Percentiles rank a stretch among this genome's conserved stretches.
Evolutionary conservation across 2,797 vertebrate genomes (phyloP).

Genomic region (Tapera naevia): DNA sequence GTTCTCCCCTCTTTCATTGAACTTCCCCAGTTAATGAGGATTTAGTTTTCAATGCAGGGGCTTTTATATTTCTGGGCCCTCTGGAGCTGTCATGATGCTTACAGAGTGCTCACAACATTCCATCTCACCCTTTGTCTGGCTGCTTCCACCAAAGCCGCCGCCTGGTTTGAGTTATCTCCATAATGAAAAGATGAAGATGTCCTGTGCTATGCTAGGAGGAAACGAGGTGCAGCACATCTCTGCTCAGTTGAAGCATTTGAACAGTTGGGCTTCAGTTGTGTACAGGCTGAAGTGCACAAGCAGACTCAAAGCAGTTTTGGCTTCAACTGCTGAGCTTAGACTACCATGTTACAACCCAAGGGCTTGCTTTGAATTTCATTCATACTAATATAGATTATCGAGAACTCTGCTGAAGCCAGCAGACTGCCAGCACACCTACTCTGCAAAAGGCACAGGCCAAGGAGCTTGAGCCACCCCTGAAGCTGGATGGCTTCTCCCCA

Average conservation of each 20-base stretch:
- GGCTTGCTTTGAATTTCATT: not conserved
- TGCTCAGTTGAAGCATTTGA: not conserved
- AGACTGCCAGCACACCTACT: rapidly evolving
- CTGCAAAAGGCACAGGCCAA: not conserved
- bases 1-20: not conserved
- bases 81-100: not conserved
- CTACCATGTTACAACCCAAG: not conserved
- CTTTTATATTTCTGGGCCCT: not conserved
- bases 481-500: not conserved
- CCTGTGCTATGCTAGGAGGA: rapidly evolving
- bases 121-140: not conserved
- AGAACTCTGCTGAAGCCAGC: not conserved
- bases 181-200: not conserved
- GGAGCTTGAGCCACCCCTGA: not conserved
- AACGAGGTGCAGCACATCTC: rapidly evolving
- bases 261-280: not conserved
- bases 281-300: not conserved
- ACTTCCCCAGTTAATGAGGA: not conserved
- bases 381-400: not conserved
- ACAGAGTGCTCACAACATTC: not conserved
- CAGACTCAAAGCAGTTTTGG: not conserved
- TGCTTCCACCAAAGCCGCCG: not conserved
- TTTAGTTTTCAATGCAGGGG: not conserved
- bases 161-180: not conserved
- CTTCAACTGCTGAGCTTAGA: not conserved